A percentile compares a stretch with the other conserved stretches of the same genome.
These are phyloP conservation scores for Cardiocondyla obscurior DNA, from an alignment of 1,140 invertebrate genomes.

Conservation along the genomic window DNA sequence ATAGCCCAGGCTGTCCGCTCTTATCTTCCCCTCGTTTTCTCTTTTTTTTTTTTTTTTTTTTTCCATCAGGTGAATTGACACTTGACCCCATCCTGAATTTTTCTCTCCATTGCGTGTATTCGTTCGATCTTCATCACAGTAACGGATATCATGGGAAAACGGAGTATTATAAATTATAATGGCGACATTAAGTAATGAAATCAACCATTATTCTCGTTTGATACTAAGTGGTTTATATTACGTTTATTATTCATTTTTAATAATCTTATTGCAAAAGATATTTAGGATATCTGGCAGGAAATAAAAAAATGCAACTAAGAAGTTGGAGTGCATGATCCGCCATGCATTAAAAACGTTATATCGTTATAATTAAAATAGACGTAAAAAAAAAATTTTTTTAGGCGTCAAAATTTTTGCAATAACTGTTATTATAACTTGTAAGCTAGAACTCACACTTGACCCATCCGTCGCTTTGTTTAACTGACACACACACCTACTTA, in stretches of 20 bases:
- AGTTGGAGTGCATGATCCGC: not conserved
- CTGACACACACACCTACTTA: constrained; percentile 14
- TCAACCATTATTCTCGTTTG: not conserved
- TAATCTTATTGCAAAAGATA: not conserved
- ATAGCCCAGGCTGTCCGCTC: not conserved
- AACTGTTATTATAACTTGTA: constrained; percentile 23
- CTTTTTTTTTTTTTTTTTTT: constrained; percentile 26
- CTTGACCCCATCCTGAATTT: constrained; percentile 17
- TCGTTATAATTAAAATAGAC: not conserved
- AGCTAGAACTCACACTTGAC: not conserved
- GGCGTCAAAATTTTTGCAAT: not conserved
- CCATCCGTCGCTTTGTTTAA: constrained; percentile 21
- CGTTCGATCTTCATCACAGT: not conserved
- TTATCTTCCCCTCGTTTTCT: not conserved
- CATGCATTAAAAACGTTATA: not conserved
- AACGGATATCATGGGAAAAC: too few species aligned
- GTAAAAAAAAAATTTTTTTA: not conserved
- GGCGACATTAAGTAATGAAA: not conserved
- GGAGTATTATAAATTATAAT: not conserved
- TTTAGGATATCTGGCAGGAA: not conserved
- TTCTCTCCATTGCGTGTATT: not conserved
- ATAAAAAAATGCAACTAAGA: not conserved
- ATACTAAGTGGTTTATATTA: not conserved
- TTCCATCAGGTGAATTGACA: constrained; percentile 14
- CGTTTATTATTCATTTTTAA: too few species aligned